Percentiles rank a stretch among this genome's conserved stretches.
Conservation (phyloP, 2,888 invertebrate genomes). For the Spialia ferax region DNA sequence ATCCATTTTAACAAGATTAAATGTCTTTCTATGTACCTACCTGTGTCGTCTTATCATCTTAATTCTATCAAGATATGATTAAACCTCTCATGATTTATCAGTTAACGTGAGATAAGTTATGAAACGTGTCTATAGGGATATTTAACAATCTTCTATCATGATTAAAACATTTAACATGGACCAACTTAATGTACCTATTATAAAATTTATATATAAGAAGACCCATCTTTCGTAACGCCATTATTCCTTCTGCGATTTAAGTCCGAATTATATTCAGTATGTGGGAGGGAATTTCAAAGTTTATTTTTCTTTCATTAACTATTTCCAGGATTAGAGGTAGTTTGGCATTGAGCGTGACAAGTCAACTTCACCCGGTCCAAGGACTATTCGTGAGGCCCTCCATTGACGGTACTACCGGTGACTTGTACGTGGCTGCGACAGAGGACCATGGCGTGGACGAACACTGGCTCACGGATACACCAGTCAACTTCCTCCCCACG, state of each 20-base stretch:
- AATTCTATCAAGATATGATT: not conserved
- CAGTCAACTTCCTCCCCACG: slow-evolving; percentile 67
- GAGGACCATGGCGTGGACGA: slow-evolving; percentile 73
- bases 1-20: too few relatives aligned
- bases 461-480: slow-evolving; percentile 76
- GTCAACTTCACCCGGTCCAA: slow-evolving; percentile 73
- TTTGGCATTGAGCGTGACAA: slow-evolving; percentile 58
- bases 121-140: slow-evolving; percentile 41
- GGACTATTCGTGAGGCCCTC: slow-evolving; percentile 78
- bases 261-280: slow-evolving; percentile 14
- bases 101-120: slow-evolving; percentile 35
- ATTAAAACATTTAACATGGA: not conserved
- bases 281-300: slow-evolving; percentile 32
- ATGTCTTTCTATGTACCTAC: too few relatives aligned
- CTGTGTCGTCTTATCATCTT: not conserved
- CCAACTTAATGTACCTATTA: not conserved
- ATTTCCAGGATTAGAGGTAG: slow-evolving; percentile 51
- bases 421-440: slow-evolving; percentile 78
- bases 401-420: slow-evolving; percentile 73
- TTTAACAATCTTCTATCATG: slow-evolving; percentile 24
- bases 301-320: slow-evolving; percentile 43
- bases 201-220: slow-evolving; percentile 33
- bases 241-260: slow-evolving; percentile 10
- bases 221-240: not conserved
- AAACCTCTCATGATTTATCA: slow-evolving; percentile 25